Evolutionary conservation across 2,888 invertebrate species (phyloP).

Genomic region (Hypomecis atomaria): DNA sequence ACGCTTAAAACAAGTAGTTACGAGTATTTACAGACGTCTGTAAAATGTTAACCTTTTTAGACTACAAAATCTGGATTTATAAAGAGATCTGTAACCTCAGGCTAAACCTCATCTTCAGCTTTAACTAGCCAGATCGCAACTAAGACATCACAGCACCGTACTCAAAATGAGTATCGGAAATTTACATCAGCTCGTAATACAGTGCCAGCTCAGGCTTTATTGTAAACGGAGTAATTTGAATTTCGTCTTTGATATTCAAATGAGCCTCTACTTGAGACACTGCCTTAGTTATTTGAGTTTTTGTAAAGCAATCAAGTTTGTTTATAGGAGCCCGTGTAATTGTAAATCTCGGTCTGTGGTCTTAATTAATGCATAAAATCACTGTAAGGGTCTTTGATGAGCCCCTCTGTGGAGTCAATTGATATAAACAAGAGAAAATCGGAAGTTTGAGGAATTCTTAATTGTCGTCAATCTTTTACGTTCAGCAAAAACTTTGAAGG

Average conservation of each 20-base stretch:
- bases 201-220: constrained; percentile 80
- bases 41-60: too few species aligned
- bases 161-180: constrained; percentile 84
- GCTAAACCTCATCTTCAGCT: constrained; percentile 1
- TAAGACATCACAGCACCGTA: constrained; percentile 78
- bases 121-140: constrained; percentile 64
- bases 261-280: constrained; percentile 83
- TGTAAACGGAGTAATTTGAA: constrained; percentile 84
- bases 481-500: neutral
- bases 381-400: constrained; percentile 68
- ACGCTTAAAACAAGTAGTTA: too few species aligned
- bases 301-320: constrained; percentile 85
- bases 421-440: constrained; percentile 63
- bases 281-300: constrained; percentile 85
- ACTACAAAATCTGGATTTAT: neutral
- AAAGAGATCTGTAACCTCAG: neutral
- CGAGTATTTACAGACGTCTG: too few species aligned
- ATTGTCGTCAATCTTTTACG: neutral
- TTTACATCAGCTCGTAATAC: constrained; percentile 84
- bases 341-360: constrained; percentile 82
- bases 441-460: constrained; percentile 13
- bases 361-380: constrained; percentile 81
- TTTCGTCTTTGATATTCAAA: constrained; percentile 85
- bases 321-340: constrained; percentile 81
- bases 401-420: constrained; percentile 59